These are phyloP conservation scores for Chrysomela aeneicollis DNA, from an alignment of 2,888 invertebrate genomes.

Conservation along the genomic window DNA sequence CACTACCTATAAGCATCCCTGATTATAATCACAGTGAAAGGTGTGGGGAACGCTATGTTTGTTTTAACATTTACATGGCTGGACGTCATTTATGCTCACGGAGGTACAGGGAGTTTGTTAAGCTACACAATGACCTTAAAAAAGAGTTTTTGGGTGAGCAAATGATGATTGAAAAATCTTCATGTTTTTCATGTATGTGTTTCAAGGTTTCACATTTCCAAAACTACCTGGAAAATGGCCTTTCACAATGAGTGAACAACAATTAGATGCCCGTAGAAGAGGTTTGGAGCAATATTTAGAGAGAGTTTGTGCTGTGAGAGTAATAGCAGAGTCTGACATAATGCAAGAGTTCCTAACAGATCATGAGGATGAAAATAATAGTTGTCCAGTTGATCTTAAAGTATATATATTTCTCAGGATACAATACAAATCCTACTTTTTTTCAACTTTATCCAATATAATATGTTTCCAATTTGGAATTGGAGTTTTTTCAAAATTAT, in stretches of 20 bases:
- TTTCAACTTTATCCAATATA: too few relatives aligned
- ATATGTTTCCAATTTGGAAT: too few relatives aligned
- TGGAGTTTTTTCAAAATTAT: background rate
- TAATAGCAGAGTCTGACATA: constrained; percentile 96
- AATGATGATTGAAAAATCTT: background rate
- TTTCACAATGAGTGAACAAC: constrained; percentile 96
- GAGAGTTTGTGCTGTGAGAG: constrained; percentile 96
- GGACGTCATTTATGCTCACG: constrained; percentile 96
- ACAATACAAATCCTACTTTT: too few relatives aligned
- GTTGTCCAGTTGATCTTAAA: constrained; percentile 74
- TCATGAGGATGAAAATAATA: constrained; percentile 80
- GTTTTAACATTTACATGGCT: constrained; percentile 99
- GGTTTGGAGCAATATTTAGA: constrained; percentile 98
- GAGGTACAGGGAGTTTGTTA: constrained; percentile 94
- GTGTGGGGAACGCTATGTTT: constrained; percentile 90
- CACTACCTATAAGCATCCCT: constrained; percentile 88
- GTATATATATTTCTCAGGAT: constrained; percentile 50
- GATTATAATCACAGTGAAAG: constrained; percentile 92
- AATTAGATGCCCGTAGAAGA: constrained; percentile 91
- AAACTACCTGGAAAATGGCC: constrained; percentile 99
- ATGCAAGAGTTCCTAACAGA: constrained; percentile 98
- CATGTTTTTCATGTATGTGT: background rate
- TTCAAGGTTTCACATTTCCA: constrained; percentile 88
- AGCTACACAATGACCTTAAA: constrained; percentile 85
- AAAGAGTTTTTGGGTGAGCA: constrained; percentile 86